phyloP scores from a whole-genome alignment of 2,797 vertebrate species.

The Pseudomugil gertrudae region DNA sequence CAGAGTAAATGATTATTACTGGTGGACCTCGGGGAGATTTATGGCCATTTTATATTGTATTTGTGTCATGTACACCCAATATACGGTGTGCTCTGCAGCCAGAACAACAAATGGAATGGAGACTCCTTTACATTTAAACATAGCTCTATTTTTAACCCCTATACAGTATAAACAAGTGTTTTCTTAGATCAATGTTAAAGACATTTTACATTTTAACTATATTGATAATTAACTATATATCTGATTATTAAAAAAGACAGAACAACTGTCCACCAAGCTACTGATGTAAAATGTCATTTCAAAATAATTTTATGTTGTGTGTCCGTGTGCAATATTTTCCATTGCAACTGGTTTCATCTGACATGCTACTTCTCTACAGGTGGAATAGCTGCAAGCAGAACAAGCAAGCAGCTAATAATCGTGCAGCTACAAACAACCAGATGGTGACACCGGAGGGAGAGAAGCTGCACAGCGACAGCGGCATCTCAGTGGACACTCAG shows the following conservation, averaged over 20 bases:
- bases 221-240: too few relatives aligned
- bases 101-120: neutral
- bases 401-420: constrained; percentile 94
- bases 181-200: neutral
- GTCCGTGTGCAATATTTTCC: too few relatives aligned
- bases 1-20: neutral
- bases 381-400: constrained; percentile 99
- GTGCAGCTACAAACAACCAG: constrained; percentile 89
- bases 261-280: too few relatives aligned
- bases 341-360: constrained; percentile 1
- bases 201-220: too few relatives aligned
- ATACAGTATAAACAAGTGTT: neutral
- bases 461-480: constrained; percentile 97
- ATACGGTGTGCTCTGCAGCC: neutral
- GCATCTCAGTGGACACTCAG: constrained; percentile 97
- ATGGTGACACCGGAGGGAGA: constrained; percentile 95
- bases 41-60: neutral
- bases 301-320: too few relatives aligned
- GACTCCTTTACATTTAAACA: neutral
- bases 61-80: neutral
- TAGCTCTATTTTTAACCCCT: neutral
- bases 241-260: too few relatives aligned
- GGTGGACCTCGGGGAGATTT: neutral
- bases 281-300: too few relatives aligned
- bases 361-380: constrained; percentile 71